Evolutionary conservation across 2,113 vertebrate genomes (phyloP), one percentile per base, ranked within the genome.

Genomic region (Melospiza melodia): DNA sequence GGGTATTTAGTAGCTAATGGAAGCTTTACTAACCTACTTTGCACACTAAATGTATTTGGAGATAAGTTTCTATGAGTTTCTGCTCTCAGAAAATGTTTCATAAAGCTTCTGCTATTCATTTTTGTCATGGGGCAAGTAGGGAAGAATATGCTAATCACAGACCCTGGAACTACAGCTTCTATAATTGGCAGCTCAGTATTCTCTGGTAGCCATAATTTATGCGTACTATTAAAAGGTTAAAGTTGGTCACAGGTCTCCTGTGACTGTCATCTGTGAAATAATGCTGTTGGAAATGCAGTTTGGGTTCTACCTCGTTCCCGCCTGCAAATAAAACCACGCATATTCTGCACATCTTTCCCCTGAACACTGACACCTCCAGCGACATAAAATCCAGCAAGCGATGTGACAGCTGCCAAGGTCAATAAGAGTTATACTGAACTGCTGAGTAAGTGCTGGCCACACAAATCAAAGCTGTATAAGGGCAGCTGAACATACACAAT

Each of bases 341-440:
- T 95, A 81, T 87, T 90, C 92, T 94, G 48, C 96, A 85, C 80
- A 94, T 84, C 66, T 95, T 93, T 76, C 72, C 78, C 86, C 95
- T 68, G 92, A 97, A 96, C 95, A 76, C 3, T 96, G 96, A 97
- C 97, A 97, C 95, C 93, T 93, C 95, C 39, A 91, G 96, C 52
- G 25, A 96, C 94, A 97, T 96, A 97, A 97, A 97, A 97, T 85
- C 95, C 84, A 81, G 95, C 93, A 43, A 94, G 94, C 90, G 49
- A 94, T 94, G 93, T 96, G 97, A 96, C 97, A 97, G 95, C 97
- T 97, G 97, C 95, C 96, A 97, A 97, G 97, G 97, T 97, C 97
- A 97, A 96, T 97, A 96, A 97, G 95, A 97, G 95, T 97, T 97
- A 96, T 68, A 89, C 95, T 58, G 94, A 97, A 96, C 91, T 95